Evolutionary conservation across 2,113 vertebrate species (phyloP).

Genomic region (Oncorhynchus nerka): DNA sequence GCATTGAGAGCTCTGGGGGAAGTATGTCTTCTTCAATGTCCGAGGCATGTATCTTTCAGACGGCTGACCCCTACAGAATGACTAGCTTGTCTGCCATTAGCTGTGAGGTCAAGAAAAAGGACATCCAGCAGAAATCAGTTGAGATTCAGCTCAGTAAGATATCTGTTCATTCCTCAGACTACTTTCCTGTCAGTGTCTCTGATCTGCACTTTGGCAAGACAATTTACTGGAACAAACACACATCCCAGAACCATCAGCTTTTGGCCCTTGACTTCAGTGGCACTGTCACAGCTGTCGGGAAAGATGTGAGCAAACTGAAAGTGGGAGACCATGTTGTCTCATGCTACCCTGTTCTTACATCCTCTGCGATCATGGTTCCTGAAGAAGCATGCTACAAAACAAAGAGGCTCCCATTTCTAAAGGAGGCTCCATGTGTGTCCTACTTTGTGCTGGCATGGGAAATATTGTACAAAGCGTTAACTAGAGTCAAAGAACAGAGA

Average conservation of each 20-base stretch:
- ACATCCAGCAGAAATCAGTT: constrained; percentile 54
- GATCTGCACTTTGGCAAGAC: constrained; percentile 74
- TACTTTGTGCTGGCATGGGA: constrained; percentile 80
- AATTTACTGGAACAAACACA: constrained; percentile 79
- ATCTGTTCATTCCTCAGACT: constrained; percentile 83
- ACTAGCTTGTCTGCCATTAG: constrained; percentile 69
- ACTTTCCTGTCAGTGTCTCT: constrained; percentile 80
- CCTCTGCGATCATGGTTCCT: constrained; percentile 72
- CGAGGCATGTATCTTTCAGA: constrained; percentile 71
- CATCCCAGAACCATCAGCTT: constrained; percentile 72
- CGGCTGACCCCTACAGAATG: constrained; percentile 65
- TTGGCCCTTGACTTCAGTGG: constrained; percentile 82
- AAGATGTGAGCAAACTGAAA: constrained; percentile 76
- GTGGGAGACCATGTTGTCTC: constrained; percentile 78
- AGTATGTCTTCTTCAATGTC: constrained; percentile 33
- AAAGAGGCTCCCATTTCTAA: constrained; percentile 71
- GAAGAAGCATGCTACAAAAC: constrained; percentile 74
- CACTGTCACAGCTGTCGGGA: constrained; percentile 75
- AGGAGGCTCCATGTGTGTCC: constrained; percentile 78
- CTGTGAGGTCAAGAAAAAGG: constrained; percentile 1
- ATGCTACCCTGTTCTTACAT: constrained; percentile 78
- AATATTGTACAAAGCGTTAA: constrained; percentile 70
- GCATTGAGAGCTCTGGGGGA: constrained; percentile 5
- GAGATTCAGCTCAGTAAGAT: constrained; percentile 76
- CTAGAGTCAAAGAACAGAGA: constrained; percentile 58